Evolutionary conservation across 2,113 vertebrate genomes (phyloP).

Genomic region (Onychostruthus taczanowskii): DNA sequence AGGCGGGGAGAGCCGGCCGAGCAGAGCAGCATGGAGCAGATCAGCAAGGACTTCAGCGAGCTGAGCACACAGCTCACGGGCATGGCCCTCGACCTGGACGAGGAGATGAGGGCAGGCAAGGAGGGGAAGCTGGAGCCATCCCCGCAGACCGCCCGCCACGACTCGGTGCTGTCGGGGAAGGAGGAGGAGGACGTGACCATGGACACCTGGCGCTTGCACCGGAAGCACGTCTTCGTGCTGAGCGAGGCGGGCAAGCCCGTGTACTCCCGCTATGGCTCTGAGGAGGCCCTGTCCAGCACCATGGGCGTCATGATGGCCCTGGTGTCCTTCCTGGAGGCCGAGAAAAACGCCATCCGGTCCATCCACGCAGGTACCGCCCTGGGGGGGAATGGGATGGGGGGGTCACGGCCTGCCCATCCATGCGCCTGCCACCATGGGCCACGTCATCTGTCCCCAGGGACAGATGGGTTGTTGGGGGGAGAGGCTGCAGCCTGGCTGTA

Average conservation of each 20-base stretch:
- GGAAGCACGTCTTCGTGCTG: slow-evolving; percentile 94
- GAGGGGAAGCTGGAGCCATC: slow-evolving; percentile 62
- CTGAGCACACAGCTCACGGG: slow-evolving; percentile 77
- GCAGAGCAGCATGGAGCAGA: slow-evolving; percentile 71
- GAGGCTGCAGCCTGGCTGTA: background rate
- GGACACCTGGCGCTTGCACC: slow-evolving; percentile 88
- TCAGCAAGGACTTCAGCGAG: slow-evolving; percentile 79
- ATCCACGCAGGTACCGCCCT: slow-evolving; percentile 87
- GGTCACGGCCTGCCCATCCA: accelerated
- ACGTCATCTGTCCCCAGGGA: background rate
- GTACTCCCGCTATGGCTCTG: slow-evolving; percentile 93
- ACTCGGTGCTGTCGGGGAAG: slow-evolving; percentile 55
- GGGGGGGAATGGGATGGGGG: background rate
- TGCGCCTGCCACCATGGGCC: accelerated
- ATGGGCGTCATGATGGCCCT: slow-evolving; percentile 98
- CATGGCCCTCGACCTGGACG: slow-evolving; percentile 72
- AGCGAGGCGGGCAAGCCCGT: slow-evolving; percentile 97
- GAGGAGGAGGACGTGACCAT: slow-evolving; percentile 83
- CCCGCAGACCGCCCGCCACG: background rate
- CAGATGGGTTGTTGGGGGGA: background rate
- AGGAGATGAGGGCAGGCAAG: slow-evolving; percentile 73
- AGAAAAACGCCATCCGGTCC: slow-evolving; percentile 92
- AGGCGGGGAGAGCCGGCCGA: background rate
- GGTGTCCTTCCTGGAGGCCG: slow-evolving; percentile 91
- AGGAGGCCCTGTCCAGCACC: slow-evolving; percentile 95